Conservation (phyloP, 2,888 invertebrate species). For the Drepanosiphum platanoidis region DNA sequence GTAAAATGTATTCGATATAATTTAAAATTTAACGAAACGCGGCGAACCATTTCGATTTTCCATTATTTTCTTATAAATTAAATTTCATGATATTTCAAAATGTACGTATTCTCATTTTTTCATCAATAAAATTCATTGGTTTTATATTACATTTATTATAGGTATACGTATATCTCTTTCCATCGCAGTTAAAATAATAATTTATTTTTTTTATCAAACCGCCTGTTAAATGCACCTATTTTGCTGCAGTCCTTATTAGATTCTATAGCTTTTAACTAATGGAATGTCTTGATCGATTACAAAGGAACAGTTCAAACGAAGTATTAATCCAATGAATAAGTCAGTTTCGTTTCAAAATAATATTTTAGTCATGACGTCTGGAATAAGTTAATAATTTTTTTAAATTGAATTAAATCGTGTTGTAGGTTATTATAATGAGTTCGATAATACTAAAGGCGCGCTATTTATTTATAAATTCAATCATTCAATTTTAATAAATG, state of each 20-base stretch:
- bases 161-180: not conserved
- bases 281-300: not conserved
- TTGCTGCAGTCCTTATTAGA: not conserved
- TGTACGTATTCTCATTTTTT: not conserved
- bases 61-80: not conserved
- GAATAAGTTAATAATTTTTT: not conserved
- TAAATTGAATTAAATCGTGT: too few species aligned
- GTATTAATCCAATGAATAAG: not conserved
- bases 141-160: not conserved
- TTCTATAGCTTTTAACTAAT: constrained; percentile 1
- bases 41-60: not conserved
- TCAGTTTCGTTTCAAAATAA: not conserved
- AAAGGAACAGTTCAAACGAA: not conserved
- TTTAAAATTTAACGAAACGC: too few species aligned
- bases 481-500: too few species aligned
- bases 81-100: not conserved
- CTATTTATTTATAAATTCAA: too few species aligned
- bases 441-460: too few species aligned
- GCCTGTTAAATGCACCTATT: not conserved
- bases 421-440: too few species aligned
- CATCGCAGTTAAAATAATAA: not conserved
- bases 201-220: not conserved
- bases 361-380: not conserved
- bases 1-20: not conserved
- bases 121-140: not conserved